phyloP scores from a whole-genome alignment of 2,113 vertebrate genomes.

The Abramis brama region DNA sequence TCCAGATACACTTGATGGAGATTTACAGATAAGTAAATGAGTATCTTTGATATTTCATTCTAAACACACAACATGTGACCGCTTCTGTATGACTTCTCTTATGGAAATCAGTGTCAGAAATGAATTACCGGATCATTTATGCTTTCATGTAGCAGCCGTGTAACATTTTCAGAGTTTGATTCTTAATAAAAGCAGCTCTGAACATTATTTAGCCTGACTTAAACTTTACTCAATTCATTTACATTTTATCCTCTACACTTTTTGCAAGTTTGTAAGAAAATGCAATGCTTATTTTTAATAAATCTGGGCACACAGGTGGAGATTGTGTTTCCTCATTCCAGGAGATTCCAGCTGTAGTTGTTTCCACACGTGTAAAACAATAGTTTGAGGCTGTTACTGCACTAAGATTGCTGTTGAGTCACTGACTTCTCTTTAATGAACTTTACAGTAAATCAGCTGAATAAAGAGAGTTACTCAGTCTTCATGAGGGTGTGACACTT shows the following conservation, averaged over 20 bases:
- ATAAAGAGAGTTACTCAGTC: too few species aligned
- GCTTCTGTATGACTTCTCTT: not conserved
- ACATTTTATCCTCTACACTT: not conserved
- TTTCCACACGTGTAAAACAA: too few species aligned
- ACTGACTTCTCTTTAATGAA: too few species aligned
- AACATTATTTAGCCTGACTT: not conserved
- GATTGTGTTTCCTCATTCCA: too few species aligned
- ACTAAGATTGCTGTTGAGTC: too few species aligned
- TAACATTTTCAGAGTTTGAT: not conserved
- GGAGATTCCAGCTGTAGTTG: too few species aligned
- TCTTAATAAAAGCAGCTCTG: not conserved
- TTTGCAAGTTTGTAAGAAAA: constrained; percentile 18
- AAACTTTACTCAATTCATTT: not conserved
- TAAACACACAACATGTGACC: not conserved
- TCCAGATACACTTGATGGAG: too few species aligned
- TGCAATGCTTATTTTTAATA: not conserved
- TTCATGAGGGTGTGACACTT: too few species aligned
- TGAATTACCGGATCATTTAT: not conserved
- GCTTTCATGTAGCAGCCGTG: not conserved
- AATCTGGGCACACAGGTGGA: too few species aligned
- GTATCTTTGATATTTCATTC: not conserved
- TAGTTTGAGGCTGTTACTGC: too few species aligned
- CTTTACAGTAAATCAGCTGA: too few species aligned
- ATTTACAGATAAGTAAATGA: not conserved
- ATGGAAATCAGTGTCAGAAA: not conserved